Percentiles rank a stretch among this genome's conserved stretches.
phyloP scores from a whole-genome alignment of 2,113 vertebrate species.

The Pithys albifrons region DNA sequence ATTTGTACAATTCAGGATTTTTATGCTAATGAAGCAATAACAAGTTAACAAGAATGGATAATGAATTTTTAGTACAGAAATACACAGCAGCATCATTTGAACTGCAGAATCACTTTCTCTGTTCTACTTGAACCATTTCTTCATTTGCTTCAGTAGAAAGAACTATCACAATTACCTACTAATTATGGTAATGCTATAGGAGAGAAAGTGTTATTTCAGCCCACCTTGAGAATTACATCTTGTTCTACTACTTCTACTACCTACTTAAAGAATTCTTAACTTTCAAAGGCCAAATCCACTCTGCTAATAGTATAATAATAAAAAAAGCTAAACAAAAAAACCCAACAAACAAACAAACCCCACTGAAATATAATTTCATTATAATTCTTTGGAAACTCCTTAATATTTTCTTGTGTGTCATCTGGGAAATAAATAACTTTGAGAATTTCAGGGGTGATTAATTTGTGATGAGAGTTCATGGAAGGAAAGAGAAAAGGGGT shows the following conservation, averaged over 20 bases:
- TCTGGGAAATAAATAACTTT: neutral
- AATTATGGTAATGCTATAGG: neutral
- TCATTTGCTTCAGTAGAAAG: neutral
- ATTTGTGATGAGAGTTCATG: neutral
- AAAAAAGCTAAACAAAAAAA: neutral
- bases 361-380: neutral
- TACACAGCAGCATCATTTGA: neutral
- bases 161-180: neutral
- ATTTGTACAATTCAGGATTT: neutral
- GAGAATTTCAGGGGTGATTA: neutral
- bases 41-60: neutral
- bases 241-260: neutral
- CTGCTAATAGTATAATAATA: neutral
- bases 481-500: neutral
- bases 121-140: neutral
- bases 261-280: neutral
- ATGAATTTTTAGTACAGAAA: neutral
- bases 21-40: slow-evolving; percentile 31
- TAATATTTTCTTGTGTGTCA: neutral
- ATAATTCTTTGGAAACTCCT: neutral
- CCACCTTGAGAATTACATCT: neutral
- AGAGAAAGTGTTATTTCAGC: neutral
- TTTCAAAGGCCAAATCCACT: neutral
- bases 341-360: neutral
- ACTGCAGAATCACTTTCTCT: slow-evolving; percentile 24